Percentiles rank a stretch among this genome's conserved stretches.
These are phyloP conservation scores for Chionodraco myersi DNA, from an alignment of 2,113 vertebrate genomes.

Conservation along the genomic window DNA sequence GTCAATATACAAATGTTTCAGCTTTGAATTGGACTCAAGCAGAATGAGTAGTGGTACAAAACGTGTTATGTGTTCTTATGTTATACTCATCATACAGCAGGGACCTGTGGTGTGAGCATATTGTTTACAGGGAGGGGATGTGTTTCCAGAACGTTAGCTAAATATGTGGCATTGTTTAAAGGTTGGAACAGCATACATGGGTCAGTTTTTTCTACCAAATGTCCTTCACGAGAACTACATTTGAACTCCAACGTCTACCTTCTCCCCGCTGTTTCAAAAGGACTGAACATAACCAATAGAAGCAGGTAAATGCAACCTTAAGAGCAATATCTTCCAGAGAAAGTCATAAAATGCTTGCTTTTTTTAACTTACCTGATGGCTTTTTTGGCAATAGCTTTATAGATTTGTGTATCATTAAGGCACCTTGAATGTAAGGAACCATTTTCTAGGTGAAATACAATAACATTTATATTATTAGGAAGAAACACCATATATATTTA, in stretches of 20 bases:
- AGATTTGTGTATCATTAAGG: neutral
- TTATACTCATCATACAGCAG: neutral
- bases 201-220: neutral
- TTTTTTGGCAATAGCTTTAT: too few relatives aligned
- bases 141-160: slow-evolving; percentile 11
- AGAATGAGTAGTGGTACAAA: neutral
- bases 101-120: neutral
- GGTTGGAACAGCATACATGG: neutral
- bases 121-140: neutral
- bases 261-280: neutral
- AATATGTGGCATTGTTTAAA: neutral
- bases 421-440: neutral
- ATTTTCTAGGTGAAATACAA: neutral
- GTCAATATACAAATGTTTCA: neutral
- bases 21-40: slow-evolving; percentile 16
- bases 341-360: neutral
- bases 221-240: neutral
- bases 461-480: neutral
- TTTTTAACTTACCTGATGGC: neutral
- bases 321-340: neutral
- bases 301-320: neutral
- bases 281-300: neutral
- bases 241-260: neutral
- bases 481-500: neutral
- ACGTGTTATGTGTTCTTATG: too few relatives aligned